Evolutionary conservation across 1,140 invertebrate species (phyloP).

Genomic region (Drosophila ironensis): DNA sequence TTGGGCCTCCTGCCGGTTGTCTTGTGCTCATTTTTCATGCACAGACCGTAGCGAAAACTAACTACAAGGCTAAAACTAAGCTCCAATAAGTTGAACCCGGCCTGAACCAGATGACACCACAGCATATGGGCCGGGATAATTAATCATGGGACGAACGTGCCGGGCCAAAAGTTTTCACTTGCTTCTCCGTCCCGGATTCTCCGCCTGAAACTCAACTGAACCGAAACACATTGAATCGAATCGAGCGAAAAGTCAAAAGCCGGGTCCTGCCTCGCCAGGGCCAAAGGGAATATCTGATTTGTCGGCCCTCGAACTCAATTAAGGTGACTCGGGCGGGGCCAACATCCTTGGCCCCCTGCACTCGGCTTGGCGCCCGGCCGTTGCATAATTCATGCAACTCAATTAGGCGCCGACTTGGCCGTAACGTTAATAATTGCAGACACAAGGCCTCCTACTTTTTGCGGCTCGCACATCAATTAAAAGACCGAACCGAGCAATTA

Average conservation of each 20-base stretch:
- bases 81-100: slow-evolving; percentile 52
- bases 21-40: slow-evolving; percentile 61
- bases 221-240: slow-evolving; percentile 19
- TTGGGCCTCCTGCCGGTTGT: too few relatives aligned
- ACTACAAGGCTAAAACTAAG: slow-evolving; percentile 60
- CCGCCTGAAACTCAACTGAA: slow-evolving; percentile 5
- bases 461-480: slow-evolving; percentile 54
- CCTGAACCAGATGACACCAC: slow-evolving; percentile 56
- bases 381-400: slow-evolving; percentile 61
- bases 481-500: slow-evolving; percentile 64
- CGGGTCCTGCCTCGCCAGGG: not conserved
- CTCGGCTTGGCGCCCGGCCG: not conserved
- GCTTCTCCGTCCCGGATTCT: not conserved
- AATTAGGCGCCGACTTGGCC: slow-evolving; percentile 46
- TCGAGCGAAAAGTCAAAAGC: slow-evolving; percentile 27
- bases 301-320: slow-evolving; percentile 60
- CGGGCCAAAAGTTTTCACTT: slow-evolving; percentile 39
- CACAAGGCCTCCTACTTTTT: not conserved
- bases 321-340: slow-evolving; percentile 18
- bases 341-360: slow-evolving; percentile 16
- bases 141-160: slow-evolving; percentile 69
- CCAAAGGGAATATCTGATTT: slow-evolving; percentile 70
- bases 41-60: slow-evolving; percentile 20
- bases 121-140: slow-evolving; percentile 71
- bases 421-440: slow-evolving; percentile 50